Evolutionary conservation across 2,797 vertebrate species (phyloP).

Genomic region (Trichosurus vulpecula): DNA sequence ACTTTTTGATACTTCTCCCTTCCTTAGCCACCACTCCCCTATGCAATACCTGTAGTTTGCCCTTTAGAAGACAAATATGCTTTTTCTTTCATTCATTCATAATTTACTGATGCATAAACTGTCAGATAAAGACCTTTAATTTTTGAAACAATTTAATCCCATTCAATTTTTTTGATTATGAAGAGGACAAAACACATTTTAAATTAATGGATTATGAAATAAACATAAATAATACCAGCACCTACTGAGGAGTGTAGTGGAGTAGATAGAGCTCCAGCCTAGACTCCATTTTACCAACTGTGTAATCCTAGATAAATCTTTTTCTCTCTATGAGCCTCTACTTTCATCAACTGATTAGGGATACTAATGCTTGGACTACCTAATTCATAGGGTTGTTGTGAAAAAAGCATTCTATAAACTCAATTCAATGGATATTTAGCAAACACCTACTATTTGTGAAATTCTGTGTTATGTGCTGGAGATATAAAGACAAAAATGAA

Average conservation of each 20-base stretch:
- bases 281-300: background rate
- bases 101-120: slow-evolving; percentile 32
- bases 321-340: background rate
- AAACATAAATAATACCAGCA: background rate
- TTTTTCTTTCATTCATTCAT: background rate
- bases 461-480: background rate
- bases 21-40: background rate
- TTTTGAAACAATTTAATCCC: background rate
- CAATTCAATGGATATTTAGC: background rate
- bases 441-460: background rate
- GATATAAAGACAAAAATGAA: background rate
- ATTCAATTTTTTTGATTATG: background rate
- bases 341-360: background rate
- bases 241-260: background rate
- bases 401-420: background rate
- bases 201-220: background rate
- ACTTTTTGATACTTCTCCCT: slow-evolving; percentile 28
- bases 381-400: background rate
- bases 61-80: background rate
- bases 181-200: background rate
- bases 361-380: background rate
- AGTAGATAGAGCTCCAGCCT: background rate
- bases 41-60: background rate
- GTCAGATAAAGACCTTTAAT: background rate
- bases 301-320: background rate